phyloP scores from a whole-genome alignment of 1,140 invertebrate genomes.

The Drosophila nasuta region DNA sequence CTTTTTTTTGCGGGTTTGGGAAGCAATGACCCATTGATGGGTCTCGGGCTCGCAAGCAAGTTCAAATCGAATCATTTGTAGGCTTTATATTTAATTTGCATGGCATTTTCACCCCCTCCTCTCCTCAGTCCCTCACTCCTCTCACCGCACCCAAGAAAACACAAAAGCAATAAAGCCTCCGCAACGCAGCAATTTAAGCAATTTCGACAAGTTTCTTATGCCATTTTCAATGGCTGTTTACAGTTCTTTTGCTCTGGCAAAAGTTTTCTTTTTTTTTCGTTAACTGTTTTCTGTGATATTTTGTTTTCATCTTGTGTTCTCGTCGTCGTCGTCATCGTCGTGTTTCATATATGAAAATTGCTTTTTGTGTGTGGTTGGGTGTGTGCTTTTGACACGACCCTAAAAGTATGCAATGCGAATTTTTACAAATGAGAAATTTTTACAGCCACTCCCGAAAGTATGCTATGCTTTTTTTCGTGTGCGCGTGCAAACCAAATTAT shows the following conservation, averaged over 20 bases:
- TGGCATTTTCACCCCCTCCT: slow-evolving; percentile 47
- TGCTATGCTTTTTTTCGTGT: neutral
- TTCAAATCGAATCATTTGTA: slow-evolving; percentile 73
- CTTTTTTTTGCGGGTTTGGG: neutral
- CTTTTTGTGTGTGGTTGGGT: neutral
- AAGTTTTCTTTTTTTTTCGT: slow-evolving; percentile 4
- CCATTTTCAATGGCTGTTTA: slow-evolving; percentile 16
- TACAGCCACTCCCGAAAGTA: neutral
- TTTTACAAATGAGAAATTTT: slow-evolving; percentile 6
- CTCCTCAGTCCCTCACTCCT: too few relatives aligned
- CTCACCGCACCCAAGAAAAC: neutral
- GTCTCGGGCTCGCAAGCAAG: slow-evolving; percentile 12
- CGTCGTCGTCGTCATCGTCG: neutral
- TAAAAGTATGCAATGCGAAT: slow-evolving; percentile 7
- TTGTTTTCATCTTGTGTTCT: neutral
- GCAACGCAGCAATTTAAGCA: slow-evolving; percentile 21
- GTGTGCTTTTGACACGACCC: neutral
- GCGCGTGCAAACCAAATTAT: too few relatives aligned
- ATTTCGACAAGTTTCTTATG: slow-evolving; percentile 26
- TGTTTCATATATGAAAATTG: slow-evolving; percentile 1
- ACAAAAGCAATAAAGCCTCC: slow-evolving; percentile 4
- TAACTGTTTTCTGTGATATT: neutral
- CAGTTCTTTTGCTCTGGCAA: slow-evolving; percentile 1
- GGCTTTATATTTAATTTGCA: slow-evolving; percentile 79
- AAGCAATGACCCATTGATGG: slow-evolving; percentile 18